Evolutionary conservation across 2,113 vertebrate species (phyloP).

Genomic region (Sclerurus mexicanus): DNA sequence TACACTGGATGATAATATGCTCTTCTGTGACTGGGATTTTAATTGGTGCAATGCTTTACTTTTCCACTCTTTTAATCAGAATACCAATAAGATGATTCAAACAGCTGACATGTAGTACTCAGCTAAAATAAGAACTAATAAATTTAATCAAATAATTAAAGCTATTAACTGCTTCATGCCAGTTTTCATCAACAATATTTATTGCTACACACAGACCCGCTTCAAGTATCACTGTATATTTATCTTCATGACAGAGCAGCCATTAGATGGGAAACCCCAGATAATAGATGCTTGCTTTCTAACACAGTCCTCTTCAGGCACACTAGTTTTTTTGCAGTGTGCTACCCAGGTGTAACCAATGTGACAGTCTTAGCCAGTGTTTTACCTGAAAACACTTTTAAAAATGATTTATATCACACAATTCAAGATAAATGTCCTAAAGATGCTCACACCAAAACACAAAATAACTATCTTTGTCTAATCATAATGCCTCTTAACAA

Average conservation of each 20-base stretch:
- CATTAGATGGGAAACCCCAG: background rate
- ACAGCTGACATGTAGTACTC: background rate
- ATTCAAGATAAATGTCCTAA: constrained; percentile 2
- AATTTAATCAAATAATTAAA: constrained; percentile 56
- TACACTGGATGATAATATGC: background rate
- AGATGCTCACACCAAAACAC: background rate
- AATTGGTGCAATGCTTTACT: background rate
- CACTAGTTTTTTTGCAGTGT: background rate
- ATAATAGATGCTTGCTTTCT: background rate
- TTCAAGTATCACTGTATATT: background rate
- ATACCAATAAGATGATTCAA: background rate
- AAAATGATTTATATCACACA: background rate
- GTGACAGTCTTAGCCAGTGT: background rate
- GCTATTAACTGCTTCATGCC: background rate
- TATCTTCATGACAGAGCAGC: background rate
- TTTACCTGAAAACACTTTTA: background rate
- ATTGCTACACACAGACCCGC: background rate
- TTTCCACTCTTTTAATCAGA: background rate
- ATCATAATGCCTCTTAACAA: background rate
- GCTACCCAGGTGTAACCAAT: background rate
- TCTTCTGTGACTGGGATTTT: background rate
- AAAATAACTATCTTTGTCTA: background rate
- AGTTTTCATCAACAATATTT: constrained; percentile 23
- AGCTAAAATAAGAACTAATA: constrained; percentile 24
- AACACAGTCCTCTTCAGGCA: background rate